Percentiles rank a stretch among this genome's conserved stretches.
These are phyloP conservation scores for Cisticola juncidis DNA, from an alignment of 2,113 vertebrate genomes.

Conservation along the genomic window DNA sequence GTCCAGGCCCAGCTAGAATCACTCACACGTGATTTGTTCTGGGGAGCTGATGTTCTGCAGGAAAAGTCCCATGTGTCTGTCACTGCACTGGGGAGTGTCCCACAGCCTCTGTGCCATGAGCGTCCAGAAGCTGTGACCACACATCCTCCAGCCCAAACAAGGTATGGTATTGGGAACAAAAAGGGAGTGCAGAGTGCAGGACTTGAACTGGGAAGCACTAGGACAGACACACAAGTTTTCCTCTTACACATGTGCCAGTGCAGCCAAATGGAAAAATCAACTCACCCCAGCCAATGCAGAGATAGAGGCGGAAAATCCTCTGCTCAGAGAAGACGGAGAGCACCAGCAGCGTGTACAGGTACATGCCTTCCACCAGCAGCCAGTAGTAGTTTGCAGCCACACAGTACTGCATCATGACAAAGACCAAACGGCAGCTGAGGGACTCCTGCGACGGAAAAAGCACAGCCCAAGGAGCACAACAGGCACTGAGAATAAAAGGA, in stretches of 20 bases:
- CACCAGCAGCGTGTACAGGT: slow-evolving; percentile 90
- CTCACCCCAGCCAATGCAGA: slow-evolving; percentile 95
- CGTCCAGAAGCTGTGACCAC: background rate
- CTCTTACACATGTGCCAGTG: background rate
- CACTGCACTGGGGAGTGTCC: background rate
- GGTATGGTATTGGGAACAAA: background rate
- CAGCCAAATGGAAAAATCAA: background rate
- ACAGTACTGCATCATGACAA: slow-evolving; percentile 98
- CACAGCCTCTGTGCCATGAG: background rate
- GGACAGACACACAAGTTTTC: background rate
- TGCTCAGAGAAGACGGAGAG: slow-evolving; percentile 90
- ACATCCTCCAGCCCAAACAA: background rate
- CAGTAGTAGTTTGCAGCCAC: slow-evolving; percentile 97
- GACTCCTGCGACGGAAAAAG: slow-evolving; percentile 75
- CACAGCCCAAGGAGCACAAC: background rate
- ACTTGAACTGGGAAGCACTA: background rate
- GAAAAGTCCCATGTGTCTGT: background rate
- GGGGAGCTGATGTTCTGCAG: background rate
- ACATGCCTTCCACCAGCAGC: slow-evolving; percentile 95
- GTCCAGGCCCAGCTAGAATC: background rate
- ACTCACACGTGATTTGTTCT: background rate
- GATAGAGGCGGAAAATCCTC: slow-evolving; percentile 88
- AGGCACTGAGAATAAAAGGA: background rate
- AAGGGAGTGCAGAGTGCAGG: background rate
- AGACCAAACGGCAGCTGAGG: slow-evolving; percentile 86